Evolutionary conservation across 1,140 invertebrate species (phyloP).

Genomic region (Habropoda laboriosa): DNA sequence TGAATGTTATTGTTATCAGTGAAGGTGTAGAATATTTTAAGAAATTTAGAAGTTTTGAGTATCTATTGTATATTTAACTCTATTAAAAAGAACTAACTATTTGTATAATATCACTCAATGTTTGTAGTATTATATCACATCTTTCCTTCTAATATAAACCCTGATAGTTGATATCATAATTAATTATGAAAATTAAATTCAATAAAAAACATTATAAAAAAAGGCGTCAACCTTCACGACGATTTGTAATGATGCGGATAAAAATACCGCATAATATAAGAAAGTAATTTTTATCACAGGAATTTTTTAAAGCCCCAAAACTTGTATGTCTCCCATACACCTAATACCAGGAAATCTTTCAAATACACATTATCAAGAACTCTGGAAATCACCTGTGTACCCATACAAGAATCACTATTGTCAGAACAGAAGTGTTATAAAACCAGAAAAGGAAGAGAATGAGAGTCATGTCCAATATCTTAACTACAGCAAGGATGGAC

Average conservation of each 20-base stretch:
- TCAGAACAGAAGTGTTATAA: constrained; percentile 52
- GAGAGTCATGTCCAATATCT: constrained; percentile 61
- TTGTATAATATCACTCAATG: constrained; percentile 1
- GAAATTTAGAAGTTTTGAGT: neutral
- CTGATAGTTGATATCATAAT: neutral
- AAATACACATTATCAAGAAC: constrained; percentile 17
- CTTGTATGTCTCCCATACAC: neutral
- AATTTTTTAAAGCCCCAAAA: constrained; percentile 3
- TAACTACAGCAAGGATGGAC: constrained; percentile 68
- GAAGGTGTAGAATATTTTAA: neutral
- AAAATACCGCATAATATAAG: neutral
- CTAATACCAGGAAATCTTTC: constrained; percentile 18
- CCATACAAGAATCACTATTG: constrained; percentile 70
- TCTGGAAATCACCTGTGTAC: constrained; percentile 72
- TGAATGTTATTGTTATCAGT: constrained; percentile 16
- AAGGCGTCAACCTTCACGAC: neutral
- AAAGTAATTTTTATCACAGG: constrained; percentile 20
- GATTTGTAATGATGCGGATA: neutral
- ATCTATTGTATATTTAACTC: neutral
- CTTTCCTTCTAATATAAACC: neutral
- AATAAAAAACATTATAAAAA: constrained; percentile 7
- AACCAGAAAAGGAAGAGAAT: constrained; percentile 67
- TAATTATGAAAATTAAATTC: constrained; percentile 10
- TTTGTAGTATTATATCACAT: constrained; percentile 7
- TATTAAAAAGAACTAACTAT: neutral